These are phyloP conservation scores for Rhodophaea formosa DNA, from an alignment of 2,888 invertebrate species.

Conservation along the genomic window DNA sequence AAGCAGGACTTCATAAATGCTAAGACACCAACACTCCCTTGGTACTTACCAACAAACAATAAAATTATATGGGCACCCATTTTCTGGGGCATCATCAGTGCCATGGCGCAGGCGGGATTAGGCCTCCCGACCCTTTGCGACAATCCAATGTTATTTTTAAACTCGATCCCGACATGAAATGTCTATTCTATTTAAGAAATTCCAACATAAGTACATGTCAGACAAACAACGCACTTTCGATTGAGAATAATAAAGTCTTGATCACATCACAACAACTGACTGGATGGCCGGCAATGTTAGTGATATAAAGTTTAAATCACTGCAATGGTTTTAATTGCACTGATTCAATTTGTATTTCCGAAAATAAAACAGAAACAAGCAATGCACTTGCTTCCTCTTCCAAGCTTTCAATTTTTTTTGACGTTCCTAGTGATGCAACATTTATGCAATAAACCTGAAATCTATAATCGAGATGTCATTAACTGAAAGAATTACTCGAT, in stretches of 20 bases:
- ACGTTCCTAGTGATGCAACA: constrained; percentile 28
- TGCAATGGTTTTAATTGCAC: constrained; percentile 30
- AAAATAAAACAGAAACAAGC: constrained; percentile 39
- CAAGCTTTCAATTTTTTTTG: constrained; percentile 29
- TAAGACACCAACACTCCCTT: constrained; percentile 17
- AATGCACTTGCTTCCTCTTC: constrained; percentile 24
- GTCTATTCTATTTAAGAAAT: constrained; percentile 75
- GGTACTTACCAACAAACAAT: constrained; percentile 56
- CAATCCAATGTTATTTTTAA: constrained; percentile 76
- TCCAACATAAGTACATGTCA: constrained; percentile 66
- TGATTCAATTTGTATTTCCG: constrained; percentile 48
- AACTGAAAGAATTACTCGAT: neutral
- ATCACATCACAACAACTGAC: constrained; percentile 31
- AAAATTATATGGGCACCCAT: constrained; percentile 42
- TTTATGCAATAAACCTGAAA: neutral
- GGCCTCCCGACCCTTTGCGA: constrained; percentile 58
- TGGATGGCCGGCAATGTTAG: constrained; percentile 24
- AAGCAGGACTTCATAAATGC: neutral
- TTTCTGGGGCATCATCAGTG: constrained; percentile 49
- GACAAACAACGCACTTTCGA: constrained; percentile 69
- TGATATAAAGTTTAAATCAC: constrained; percentile 31
- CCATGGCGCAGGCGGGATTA: constrained; percentile 54
- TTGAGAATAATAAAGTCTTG: constrained; percentile 36
- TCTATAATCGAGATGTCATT: neutral
- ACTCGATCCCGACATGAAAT: constrained; percentile 75